Evolutionary conservation across 2,113 vertebrate species (phyloP), one percentile per base, ranked within the genome.

Genomic region (Pelvicachromis taeniatus): DNA sequence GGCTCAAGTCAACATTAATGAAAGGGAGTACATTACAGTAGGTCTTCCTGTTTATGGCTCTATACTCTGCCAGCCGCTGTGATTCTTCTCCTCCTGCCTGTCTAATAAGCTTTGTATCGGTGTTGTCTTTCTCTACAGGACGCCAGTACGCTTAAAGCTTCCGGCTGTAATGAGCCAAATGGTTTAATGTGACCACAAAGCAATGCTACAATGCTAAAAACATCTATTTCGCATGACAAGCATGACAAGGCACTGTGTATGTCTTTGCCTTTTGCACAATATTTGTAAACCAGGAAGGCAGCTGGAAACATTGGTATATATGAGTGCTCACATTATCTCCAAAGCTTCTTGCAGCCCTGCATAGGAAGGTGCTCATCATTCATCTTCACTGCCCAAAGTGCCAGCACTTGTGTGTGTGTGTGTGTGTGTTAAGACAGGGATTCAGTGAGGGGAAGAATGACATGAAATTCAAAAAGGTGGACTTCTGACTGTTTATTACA

Each of bases 381-480:
- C 89, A 91, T 95, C 94, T 94, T 95, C 93, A 95, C 94, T 94
- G 88, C 85, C 90, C 80, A 73, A 54, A 77, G 52, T 87, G 86
- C 83, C 88, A 35, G 85, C 3, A 11, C 48, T 31, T 1, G 29
- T 23, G 55, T 21, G 12, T 42, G 77, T 40, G 53, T 33, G 7
- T 35, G 77, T 77, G 42, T 56, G 42, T 42, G 40, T 48, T 12
- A 12, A 63, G 59, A 59, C 73, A 55, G 77, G 58, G 68, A 81
- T 31, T 59, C 68, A 85, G 77, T 11, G 31, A 53, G 33, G 63
- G 58, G 31, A 42, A 53, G 31, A n/a, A 86, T 59, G 9, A 80
- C 31, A 63, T 1, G 29, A 65, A 58, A 89, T 61, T 77, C 52
- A 52, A 89, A 38, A 84, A 78, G 59, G 61, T 78, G 55, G 63